phyloP scores from a whole-genome alignment of 2,888 invertebrate species.

The Aphodius sticticus region DNA sequence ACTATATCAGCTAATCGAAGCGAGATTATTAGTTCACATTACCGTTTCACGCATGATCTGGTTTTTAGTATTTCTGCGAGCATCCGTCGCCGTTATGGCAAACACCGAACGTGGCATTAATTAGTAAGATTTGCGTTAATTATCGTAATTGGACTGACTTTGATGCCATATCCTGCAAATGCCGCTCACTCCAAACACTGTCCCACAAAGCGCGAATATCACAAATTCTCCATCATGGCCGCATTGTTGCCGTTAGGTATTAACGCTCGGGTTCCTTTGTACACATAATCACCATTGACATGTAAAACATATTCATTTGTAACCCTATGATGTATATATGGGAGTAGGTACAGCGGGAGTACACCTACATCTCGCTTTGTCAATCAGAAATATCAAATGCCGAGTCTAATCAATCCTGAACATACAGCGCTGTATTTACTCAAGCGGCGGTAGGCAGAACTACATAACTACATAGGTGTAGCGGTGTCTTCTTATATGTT shows the following conservation, averaged over 20 bases:
- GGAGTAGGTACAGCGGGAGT: neutral
- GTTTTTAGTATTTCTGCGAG: neutral
- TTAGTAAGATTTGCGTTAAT: neutral
- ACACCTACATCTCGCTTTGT: neutral
- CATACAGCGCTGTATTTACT: neutral
- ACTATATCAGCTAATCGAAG: too few species aligned
- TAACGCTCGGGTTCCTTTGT: neutral
- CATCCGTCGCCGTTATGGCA: neutral
- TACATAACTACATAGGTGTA: neutral
- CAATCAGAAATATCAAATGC: constrained; percentile 4
- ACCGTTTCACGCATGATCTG: too few species aligned
- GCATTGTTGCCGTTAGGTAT: neutral
- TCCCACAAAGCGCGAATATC: neutral
- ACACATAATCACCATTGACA: neutral
- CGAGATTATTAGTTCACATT: too few species aligned
- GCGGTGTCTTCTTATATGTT: too few species aligned
- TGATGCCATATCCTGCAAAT: neutral
- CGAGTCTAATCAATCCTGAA: neutral
- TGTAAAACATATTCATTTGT: neutral
- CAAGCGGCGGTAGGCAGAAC: neutral
- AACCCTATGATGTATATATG: neutral
- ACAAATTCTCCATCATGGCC: neutral
- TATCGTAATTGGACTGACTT: neutral
- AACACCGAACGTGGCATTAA: neutral
- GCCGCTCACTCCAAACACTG: neutral